Evolutionary conservation across 2,888 invertebrate species (phyloP).

Genomic region (Nineta flava): DNA sequence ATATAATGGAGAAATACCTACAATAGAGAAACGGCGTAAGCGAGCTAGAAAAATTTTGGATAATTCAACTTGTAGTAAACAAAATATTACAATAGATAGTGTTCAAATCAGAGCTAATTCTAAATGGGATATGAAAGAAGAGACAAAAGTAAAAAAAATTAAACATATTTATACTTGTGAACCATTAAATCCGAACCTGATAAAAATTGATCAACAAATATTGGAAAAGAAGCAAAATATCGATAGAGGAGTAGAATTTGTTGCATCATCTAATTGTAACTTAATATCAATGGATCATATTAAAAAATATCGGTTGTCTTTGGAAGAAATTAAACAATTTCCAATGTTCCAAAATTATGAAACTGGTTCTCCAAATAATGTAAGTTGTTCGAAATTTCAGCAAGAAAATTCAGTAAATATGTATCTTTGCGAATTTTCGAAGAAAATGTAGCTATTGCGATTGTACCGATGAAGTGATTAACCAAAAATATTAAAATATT

Average conservation of each 20-base stretch:
- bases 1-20: slow-evolving; percentile 23
- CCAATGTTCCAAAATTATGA: slow-evolving; percentile 36
- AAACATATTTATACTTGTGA: slow-evolving; percentile 33
- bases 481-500: no score
- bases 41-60: slow-evolving; percentile 27
- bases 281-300: slow-evolving; percentile 26
- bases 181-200: no score
- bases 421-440: no score
- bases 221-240: slow-evolving; percentile 22
- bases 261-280: slow-evolving; percentile 25
- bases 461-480: no score
- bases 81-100: background rate
- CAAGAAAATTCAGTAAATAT: no score
- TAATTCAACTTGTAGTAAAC: background rate
- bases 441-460: no score
- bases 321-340: slow-evolving; percentile 36
- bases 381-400: no score
- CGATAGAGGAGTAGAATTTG: slow-evolving; percentile 20
- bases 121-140: slow-evolving; percentile 30
- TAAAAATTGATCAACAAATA: slow-evolving; percentile 31
- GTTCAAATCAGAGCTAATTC: slow-evolving; percentile 8
- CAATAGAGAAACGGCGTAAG: slow-evolving; percentile 31
- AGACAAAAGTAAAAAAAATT: slow-evolving; percentile 12
- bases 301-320: slow-evolving; percentile 31
- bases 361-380: slow-evolving; percentile 35